Percentiles rank a stretch among this genome's conserved stretches.
phyloP scores from a whole-genome alignment of 2,797 vertebrate species.

The Ataeniobius toweri region DNA sequence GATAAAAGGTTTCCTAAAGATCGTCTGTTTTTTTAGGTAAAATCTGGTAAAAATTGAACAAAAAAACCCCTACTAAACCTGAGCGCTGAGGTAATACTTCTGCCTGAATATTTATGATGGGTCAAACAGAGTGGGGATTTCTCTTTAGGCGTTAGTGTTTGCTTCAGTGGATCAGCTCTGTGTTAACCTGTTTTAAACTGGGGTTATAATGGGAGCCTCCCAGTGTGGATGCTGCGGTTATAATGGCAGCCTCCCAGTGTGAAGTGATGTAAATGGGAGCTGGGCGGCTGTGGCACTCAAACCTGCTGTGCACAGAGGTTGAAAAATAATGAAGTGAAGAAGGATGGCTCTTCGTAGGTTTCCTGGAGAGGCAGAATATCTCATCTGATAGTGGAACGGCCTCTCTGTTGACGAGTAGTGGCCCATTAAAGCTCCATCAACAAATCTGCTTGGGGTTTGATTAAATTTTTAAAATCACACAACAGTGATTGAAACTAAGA shows the following conservation, averaged over 20 bases:
- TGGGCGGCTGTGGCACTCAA: conserved; percentile 19
- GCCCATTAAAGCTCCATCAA: conserved; percentile 44
- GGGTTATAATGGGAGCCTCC: conserved; percentile 44
- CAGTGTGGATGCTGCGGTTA: conserved; percentile 38
- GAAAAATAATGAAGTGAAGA: conserved; percentile 48
- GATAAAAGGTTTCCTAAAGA: not conserved
- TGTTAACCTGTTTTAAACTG: conserved; percentile 46
- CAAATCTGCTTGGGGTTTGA: conserved; percentile 24
- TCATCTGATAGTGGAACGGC: conserved; percentile 13
- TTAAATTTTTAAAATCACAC: conserved; percentile 41
- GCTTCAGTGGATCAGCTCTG: conserved; percentile 34
- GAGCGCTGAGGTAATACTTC: not conserved
- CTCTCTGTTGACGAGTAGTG: conserved; percentile 43
- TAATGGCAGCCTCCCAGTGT: conserved; percentile 40
- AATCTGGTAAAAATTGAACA: not conserved
- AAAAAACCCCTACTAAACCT: not conserved
- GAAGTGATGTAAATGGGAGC: conserved; percentile 35
- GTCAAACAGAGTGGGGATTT: conserved; percentile 21
- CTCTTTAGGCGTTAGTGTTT: conserved; percentile 30
- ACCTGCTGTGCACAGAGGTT: conserved; percentile 42
- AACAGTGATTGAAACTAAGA: not conserved
- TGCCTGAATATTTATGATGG: conserved; percentile 14
- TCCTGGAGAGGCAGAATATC: conserved; percentile 33
- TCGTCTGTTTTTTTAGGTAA: not conserved
- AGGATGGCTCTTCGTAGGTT: conserved; percentile 37